phyloP scores from a whole-genome alignment of 2,888 invertebrate species.

The Rotaria magnacalcarata region DNA sequence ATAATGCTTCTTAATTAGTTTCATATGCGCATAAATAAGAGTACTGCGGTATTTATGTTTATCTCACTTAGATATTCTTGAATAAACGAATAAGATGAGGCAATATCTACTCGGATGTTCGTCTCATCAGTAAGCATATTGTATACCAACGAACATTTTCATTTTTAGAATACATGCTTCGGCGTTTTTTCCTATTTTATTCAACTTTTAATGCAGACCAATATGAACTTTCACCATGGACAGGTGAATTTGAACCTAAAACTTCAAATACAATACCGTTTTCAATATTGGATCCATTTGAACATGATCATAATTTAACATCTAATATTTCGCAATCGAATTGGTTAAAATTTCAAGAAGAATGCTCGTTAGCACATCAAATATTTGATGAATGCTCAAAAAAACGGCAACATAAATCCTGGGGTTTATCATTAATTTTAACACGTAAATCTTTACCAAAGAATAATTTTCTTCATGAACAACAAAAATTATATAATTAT shows the following conservation, averaged over 20 bases:
- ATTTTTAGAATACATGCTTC: neutral
- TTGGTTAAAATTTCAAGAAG: constrained; percentile 30
- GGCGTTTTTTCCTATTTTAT: neutral
- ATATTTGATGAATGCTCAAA: neutral
- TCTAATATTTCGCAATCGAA: neutral
- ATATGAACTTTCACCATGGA: neutral
- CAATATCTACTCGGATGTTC: too few relatives aligned
- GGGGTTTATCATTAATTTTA: constrained; percentile 16
- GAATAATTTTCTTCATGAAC: neutral
- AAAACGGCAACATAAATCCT: constrained; percentile 20
- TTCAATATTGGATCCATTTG: constrained; percentile 6
- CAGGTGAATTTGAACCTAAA: constrained; percentile 9
- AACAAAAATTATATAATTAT: neutral
- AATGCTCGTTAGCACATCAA: neutral
- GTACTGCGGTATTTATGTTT: too few relatives aligned
- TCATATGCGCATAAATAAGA: too few relatives aligned
- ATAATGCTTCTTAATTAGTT: too few relatives aligned
- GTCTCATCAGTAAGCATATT: too few relatives aligned
- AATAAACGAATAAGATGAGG: too few relatives aligned
- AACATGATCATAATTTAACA: constrained; percentile 33
- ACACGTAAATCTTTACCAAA: constrained; percentile 32
- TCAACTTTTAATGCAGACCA: neutral
- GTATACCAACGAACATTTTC: neutral
- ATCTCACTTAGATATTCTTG: too few relatives aligned
- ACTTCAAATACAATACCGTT: neutral